phyloP scores from a whole-genome alignment of 2,888 invertebrate species.

The Tipula helvola region DNA sequence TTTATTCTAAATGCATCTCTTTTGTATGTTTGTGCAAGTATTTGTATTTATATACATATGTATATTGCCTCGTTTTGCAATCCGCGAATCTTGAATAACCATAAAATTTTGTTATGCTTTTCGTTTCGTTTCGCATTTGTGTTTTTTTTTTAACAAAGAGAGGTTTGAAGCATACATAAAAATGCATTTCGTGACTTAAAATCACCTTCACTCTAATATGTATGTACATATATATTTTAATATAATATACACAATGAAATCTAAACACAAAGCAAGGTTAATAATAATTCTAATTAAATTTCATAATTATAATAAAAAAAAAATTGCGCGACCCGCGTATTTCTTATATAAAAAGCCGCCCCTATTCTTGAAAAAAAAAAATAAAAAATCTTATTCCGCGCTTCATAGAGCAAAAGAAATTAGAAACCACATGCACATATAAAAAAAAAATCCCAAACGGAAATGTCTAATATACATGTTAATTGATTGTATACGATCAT shows the following conservation, averaged over 20 bases:
- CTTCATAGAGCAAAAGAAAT: not conserved
- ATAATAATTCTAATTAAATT: not conserved
- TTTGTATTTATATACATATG: not conserved
- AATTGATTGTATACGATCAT: not conserved
- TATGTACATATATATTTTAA: not conserved
- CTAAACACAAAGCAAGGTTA: not conserved
- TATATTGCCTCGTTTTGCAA: not conserved
- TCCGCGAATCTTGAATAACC: not conserved
- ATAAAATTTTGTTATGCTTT: not conserved
- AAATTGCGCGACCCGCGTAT: not conserved
- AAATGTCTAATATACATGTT: slow-evolving; percentile 4
- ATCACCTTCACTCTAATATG: not conserved
- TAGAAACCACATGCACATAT: not conserved
- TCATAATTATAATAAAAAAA: not conserved
- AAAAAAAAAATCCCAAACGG: not conserved
- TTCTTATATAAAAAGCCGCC: not conserved
- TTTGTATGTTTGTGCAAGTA: not conserved
- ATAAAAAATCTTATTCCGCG: not conserved
- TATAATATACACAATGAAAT: not conserved
- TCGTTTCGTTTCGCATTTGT: not conserved
- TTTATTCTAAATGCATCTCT: not conserved
- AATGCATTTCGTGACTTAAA: not conserved
- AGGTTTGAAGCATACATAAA: not conserved
- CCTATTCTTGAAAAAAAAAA: not conserved
- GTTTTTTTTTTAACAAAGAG: not conserved